These are phyloP conservation scores for Tarsius wallacei DNA, from an alignment of 2,797 vertebrate genomes.

Conservation along the genomic window DNA sequence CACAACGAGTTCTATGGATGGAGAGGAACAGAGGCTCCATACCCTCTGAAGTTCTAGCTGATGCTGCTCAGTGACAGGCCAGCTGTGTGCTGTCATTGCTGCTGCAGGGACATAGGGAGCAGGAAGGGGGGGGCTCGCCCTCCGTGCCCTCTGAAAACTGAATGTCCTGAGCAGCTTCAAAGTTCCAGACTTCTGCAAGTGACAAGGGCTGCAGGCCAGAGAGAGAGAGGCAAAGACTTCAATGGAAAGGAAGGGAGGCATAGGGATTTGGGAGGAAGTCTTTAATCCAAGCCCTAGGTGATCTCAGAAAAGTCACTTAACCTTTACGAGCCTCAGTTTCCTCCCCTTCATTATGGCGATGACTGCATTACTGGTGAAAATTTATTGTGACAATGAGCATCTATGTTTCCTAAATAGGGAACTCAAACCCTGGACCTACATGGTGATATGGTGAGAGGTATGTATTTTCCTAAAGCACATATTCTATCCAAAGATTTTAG, in stretches of 20 bases:
- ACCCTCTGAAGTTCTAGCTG: background rate
- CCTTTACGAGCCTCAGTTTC: background rate
- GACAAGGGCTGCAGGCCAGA: background rate
- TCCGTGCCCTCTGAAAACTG: background rate
- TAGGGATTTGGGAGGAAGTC: background rate
- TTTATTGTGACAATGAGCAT: background rate
- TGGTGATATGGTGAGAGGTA: background rate
- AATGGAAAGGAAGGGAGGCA: background rate
- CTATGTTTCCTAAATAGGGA: background rate
- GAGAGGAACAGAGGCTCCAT: background rate
- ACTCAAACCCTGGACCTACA: background rate
- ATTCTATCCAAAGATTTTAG: constrained; percentile 29
- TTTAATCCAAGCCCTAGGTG: background rate
- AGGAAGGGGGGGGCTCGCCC: background rate
- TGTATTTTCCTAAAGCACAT: background rate
- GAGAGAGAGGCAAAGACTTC: background rate
- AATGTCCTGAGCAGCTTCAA: background rate
- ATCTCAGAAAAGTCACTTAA: background rate
- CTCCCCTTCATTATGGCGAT: background rate
- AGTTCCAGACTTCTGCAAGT: background rate
- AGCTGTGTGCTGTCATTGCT: background rate
- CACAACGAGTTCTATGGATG: background rate
- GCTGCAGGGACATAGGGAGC: background rate
- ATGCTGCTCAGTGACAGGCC: background rate
- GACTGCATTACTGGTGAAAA: background rate